Evolutionary conservation across 2,797 vertebrate genomes (phyloP).

Genomic region (Orientallactaga sibirica): DNA sequence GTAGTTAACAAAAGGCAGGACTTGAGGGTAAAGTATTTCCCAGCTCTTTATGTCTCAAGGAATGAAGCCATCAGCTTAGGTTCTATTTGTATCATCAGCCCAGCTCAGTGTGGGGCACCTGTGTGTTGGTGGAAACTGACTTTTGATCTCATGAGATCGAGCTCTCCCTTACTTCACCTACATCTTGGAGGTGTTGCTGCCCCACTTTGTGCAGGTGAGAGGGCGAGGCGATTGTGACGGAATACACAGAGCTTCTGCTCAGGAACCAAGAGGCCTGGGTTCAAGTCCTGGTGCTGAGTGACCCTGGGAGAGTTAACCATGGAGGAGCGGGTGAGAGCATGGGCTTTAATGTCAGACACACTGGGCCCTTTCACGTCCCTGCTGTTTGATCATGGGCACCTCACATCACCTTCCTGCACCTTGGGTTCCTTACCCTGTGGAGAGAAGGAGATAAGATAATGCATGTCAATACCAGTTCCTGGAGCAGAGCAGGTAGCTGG

Average conservation of each 20-base stretch:
- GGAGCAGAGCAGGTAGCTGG: background rate
- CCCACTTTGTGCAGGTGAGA: conserved; percentile 65
- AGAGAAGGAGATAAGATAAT: conserved; percentile 44
- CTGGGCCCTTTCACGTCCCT: conserved; percentile 55
- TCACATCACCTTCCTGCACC: conserved; percentile 30
- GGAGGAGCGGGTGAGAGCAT: conserved; percentile 41
- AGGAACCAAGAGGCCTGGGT: conserved; percentile 62
- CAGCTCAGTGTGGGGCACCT: conserved; percentile 22
- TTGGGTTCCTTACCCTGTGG: conserved; percentile 49
- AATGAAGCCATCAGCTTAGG: background rate
- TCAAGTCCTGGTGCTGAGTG: conserved; percentile 69
- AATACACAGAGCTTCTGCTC: conserved; percentile 71
- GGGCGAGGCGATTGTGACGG: conserved; percentile 54
- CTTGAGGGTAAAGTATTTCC: background rate
- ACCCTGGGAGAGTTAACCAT: conserved; percentile 62
- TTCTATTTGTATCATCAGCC: background rate
- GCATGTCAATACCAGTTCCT: conserved; percentile 12
- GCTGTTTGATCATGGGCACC: conserved; percentile 15
- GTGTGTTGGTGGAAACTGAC: conserved; percentile 30
- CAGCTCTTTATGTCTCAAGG: conserved; percentile 3
- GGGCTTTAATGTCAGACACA: conserved; percentile 39
- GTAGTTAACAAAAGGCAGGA: conserved; percentile 38
- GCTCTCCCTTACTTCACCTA: conserved; percentile 59
- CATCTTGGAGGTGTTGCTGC: conserved; percentile 67
- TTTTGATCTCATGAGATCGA: conserved; percentile 68